Evolutionary conservation across 2,797 vertebrate genomes (phyloP), one percentile per base, ranked within the genome.

Genomic region (Characodon lateralis): DNA sequence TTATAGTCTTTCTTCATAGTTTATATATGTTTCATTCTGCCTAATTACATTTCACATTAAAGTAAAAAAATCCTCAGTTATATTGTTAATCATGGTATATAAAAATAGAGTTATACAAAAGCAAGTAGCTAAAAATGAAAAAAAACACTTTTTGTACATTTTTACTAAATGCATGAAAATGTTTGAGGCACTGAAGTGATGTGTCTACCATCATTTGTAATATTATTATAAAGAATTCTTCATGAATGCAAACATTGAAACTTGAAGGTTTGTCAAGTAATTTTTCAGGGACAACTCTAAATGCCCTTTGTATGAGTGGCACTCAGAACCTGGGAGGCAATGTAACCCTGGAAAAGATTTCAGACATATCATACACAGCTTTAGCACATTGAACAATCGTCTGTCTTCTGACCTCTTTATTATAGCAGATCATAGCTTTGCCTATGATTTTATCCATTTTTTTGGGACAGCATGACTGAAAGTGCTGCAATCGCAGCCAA

Each of bases 321-420:
- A 8, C 13, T 69, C 5, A 18, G 58, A 59, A 24, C 24, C 22
- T 1, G 13, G 22, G 65, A 68, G 22, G 41, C 41, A 69, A 46
- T 14, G 24, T 46, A 8, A 69, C 13, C 13, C 66, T 46, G 66
- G 2, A 46, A 48, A 46, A 46, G 13, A 46, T 69, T 46, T 43
- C 41, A 8, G 5, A 26, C 13, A 16, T 69, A 16, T 26, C 12
- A 48, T 26, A 46, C 41, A 26, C 41, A 69, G 24, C 20, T 68
- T 41, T 20, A 24, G 65, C 39, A 41, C 39, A 41, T 22, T 66
- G 35, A 66, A 66, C 35, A 66, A 66, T 22, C 1, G 22, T 14
- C 39, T 48, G 41, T 50, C 22, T 79, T 78, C 68, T 55, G 73
- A 66, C 70, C 77, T 90, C 76, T 35, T 35, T 35, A 35, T 35